Evolutionary conservation across 2,888 invertebrate species (phyloP).

Genomic region (Dryococelus australis): DNA sequence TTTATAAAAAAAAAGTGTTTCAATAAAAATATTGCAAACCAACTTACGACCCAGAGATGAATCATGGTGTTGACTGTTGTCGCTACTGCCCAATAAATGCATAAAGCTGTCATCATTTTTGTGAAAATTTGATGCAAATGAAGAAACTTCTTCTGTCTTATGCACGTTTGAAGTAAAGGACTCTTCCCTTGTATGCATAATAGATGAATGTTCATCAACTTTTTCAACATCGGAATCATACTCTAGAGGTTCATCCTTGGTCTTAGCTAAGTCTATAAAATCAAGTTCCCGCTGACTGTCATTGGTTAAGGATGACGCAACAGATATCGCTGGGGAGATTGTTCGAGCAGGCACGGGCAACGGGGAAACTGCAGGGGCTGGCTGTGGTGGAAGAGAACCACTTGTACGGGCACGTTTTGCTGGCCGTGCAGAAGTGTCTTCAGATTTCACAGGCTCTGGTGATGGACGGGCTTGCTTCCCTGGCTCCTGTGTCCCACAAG

Average conservation of each 20-base stretch:
- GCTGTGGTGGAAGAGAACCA: not conserved
- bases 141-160: not conserved
- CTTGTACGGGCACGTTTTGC: conserved; percentile 32
- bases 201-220: conserved; percentile 10
- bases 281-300: conserved; percentile 24
- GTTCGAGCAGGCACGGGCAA: not conserved
- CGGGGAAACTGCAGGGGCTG: not conserved
- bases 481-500: not conserved
- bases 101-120: conserved; percentile 33
- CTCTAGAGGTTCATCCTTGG: conserved; percentile 44
- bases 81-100: conserved; percentile 29
- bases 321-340: not conserved
- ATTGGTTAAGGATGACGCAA: conserved; percentile 29
- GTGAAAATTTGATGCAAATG: not conserved
- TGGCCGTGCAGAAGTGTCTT: conserved; percentile 30
- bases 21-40: not conserved
- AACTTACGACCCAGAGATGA: conserved; percentile 25
- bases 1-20: no score
- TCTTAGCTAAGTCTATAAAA: conserved; percentile 39
- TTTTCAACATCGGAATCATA: conserved; percentile 41
- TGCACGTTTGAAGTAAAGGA: not conserved
- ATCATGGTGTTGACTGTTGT: conserved; percentile 37
- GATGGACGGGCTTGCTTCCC: not conserved
- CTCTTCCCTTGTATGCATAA: not conserved
- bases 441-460: conserved; percentile 29